Conservation (phyloP, 2,888 invertebrate genomes). For the Deilephila porcellus region DNA sequence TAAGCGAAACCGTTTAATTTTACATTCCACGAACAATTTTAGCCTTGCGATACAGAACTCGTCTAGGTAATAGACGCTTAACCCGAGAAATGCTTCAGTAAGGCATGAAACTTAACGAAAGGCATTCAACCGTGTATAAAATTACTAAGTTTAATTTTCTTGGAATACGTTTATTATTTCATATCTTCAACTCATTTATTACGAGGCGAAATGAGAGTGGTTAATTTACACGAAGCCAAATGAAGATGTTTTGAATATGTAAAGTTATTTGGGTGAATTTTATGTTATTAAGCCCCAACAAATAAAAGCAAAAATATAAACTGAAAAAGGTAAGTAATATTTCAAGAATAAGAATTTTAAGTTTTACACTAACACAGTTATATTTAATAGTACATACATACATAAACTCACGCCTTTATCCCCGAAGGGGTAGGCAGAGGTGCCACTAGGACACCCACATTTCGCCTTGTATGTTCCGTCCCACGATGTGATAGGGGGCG, state of each 20-base stretch:
- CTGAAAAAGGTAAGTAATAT: too few species aligned
- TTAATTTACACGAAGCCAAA: slow-evolving; percentile 19
- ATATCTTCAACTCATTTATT: slow-evolving; percentile 14
- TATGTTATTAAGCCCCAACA: not conserved
- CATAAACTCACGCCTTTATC: too few species aligned
- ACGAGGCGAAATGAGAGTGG: slow-evolving; percentile 13
- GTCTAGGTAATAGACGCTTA: not conserved
- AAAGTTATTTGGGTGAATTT: slow-evolving; percentile 15
- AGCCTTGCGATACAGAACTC: not conserved
- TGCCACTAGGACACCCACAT: too few species aligned
- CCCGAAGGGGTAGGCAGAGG: too few species aligned
- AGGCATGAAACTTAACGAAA: not conserved
- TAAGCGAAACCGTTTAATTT: too few species aligned
- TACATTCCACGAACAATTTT: too few species aligned
- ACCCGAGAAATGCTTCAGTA: not conserved
- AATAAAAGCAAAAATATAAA: not conserved
- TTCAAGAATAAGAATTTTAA: too few species aligned
- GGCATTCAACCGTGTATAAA: not conserved
- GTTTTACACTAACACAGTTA: too few species aligned
- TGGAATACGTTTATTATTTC: slow-evolving; percentile 9
- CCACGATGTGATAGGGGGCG: too few species aligned
- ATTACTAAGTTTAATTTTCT: slow-evolving; percentile 15
- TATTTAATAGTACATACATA: too few species aligned
- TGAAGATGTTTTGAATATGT: slow-evolving; percentile 7
- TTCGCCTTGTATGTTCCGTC: too few species aligned